These are phyloP conservation scores for Piprites chloris DNA, from an alignment of 2,113 vertebrate species.

Conservation along the genomic window DNA sequence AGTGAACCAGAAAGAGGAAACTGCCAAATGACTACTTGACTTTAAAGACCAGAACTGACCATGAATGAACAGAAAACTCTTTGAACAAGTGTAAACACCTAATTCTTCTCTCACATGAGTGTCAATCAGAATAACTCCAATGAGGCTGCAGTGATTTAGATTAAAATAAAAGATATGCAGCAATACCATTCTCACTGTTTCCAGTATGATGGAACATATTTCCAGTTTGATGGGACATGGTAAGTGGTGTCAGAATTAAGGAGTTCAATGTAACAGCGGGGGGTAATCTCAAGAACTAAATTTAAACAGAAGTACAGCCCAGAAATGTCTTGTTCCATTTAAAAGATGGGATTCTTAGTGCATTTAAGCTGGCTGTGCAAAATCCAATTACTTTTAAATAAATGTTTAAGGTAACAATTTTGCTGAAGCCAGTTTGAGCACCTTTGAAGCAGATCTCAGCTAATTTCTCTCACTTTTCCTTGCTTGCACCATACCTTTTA, in stretches of 20 bases:
- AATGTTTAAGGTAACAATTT: neutral
- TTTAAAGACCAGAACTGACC: neutral
- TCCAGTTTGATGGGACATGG: neutral
- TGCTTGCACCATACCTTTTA: neutral
- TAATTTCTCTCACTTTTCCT: neutral
- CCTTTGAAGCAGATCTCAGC: neutral
- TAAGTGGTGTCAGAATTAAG: neutral
- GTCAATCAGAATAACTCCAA: neutral
- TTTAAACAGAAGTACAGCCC: neutral
- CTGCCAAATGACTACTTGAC: neutral
- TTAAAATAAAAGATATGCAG: neutral
- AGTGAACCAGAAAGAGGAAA: neutral
- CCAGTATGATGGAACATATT: neutral
- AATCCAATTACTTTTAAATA: neutral
- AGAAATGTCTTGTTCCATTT: neutral
- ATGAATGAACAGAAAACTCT: neutral
- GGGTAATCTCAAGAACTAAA: neutral
- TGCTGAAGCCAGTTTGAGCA: neutral
- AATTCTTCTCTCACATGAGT: neutral
- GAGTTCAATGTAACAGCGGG: neutral
- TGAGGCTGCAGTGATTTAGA: neutral
- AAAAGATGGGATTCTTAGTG: neutral
- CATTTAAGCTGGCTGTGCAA: conserved; percentile 7
- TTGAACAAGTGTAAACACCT: neutral
- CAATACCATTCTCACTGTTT: neutral